Percentiles rank a stretch among this genome's conserved stretches.
Conservation (phyloP, 2,797 vertebrate species). For the Peromyscus melanophrys region DNA sequence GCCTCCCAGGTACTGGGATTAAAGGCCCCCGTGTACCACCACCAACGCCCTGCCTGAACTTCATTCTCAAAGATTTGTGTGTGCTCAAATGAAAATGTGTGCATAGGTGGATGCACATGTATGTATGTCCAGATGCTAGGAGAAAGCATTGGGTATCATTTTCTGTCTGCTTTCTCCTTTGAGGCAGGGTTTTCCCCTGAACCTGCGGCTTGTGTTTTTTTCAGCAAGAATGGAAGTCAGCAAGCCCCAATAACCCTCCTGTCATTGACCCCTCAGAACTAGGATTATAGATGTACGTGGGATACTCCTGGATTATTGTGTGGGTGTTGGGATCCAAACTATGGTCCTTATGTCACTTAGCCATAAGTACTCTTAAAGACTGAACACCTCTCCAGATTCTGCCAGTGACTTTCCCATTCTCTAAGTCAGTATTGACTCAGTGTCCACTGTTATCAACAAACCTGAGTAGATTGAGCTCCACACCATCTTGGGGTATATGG, state of each 20-base stretch:
- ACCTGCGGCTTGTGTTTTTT: neutral
- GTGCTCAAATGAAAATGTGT: neutral
- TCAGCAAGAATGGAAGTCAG: neutral
- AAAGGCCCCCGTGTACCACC: neutral
- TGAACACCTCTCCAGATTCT: neutral
- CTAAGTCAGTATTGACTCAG: neutral
- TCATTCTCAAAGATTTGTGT: neutral
- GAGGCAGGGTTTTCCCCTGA: neutral
- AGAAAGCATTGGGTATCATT: neutral
- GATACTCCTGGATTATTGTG: neutral
- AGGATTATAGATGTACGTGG: neutral
- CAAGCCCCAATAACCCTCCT: neutral
- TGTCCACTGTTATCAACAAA: neutral
- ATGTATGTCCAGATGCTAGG: neutral
- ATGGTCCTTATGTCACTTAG: neutral
- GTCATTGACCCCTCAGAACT: neutral
- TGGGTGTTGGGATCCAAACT: neutral
- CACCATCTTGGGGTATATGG: neutral
- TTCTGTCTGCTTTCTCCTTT: neutral
- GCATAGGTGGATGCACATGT: neutral
- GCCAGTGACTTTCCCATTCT: neutral
- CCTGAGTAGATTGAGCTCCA: neutral
- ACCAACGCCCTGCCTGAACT: neutral
- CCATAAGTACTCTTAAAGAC: neutral
- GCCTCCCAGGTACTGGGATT: neutral